These are phyloP conservation scores for Zaprionus vittiger DNA, from an alignment of 1,140 invertebrate species.

Conservation along the genomic window DNA sequence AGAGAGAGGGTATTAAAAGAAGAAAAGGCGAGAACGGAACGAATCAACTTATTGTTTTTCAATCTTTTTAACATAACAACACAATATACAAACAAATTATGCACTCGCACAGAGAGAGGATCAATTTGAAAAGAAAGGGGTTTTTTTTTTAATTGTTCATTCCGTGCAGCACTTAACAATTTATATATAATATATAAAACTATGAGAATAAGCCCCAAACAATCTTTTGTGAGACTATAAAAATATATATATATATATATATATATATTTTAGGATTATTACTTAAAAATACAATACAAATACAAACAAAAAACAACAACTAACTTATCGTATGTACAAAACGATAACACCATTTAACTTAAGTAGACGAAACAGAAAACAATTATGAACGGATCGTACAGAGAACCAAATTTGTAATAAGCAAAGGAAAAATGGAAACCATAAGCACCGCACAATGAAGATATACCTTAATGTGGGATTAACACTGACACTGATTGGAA, in stretches of 20 bases:
- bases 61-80: constrained; percentile 38
- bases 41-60: constrained; percentile 58
- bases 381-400: constrained; percentile 53
- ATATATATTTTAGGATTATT: constrained; percentile 51
- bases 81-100: constrained; percentile 22
- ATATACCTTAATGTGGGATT: constrained; percentile 37
- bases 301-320: constrained; percentile 25
- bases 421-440: constrained; percentile 19
- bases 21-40: constrained; percentile 14
- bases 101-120: constrained; percentile 33
- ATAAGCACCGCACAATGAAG: constrained; percentile 68
- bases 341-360: constrained; percentile 64
- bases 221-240: constrained; percentile 78
- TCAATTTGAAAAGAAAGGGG: constrained; percentile 6
- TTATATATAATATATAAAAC: constrained; percentile 47
- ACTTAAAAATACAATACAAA: constrained; percentile 44
- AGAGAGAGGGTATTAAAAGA: constrained; percentile 24
- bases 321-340: constrained; percentile 70
- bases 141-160: constrained; percentile 32
- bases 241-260: constrained; percentile 34
- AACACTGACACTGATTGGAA: constrained; percentile 5
- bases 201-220: constrained; percentile 54
- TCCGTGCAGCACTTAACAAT: constrained; percentile 45
- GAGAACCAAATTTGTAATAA: constrained; percentile 77
- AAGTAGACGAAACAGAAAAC: constrained; percentile 64